These are phyloP conservation scores for Drosophila setifemur DNA, from an alignment of 1,140 invertebrate species.

Conservation along the genomic window DNA sequence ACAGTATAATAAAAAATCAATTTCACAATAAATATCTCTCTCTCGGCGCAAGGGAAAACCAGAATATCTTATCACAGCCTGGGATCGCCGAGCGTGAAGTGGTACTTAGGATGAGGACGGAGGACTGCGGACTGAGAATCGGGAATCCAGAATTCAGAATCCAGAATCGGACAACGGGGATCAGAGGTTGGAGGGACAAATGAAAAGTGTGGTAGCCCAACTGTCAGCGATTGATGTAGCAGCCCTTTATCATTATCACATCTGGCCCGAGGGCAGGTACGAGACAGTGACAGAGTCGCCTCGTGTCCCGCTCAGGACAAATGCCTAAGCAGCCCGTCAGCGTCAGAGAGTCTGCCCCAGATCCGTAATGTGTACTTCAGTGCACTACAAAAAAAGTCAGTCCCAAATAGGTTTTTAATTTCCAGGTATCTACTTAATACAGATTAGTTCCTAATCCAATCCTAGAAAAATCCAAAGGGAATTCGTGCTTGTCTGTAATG, in stretches of 20 bases:
- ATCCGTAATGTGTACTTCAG: constrained; percentile 19
- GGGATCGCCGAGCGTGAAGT: constrained; percentile 71
- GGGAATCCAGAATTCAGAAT: background rate
- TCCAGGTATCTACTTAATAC: too few relatives aligned
- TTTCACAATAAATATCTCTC: constrained; percentile 79
- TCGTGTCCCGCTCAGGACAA: constrained; percentile 65
- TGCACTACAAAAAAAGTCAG: constrained; percentile 10
- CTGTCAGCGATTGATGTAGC: constrained; percentile 82
- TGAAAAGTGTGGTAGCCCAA: constrained; percentile 81
- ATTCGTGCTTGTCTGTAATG: too few relatives aligned
- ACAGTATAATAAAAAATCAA: constrained; percentile 82
- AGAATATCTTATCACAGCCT: constrained; percentile 73
- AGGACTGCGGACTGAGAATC: constrained; percentile 10
- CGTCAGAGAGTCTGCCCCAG: constrained; percentile 68
- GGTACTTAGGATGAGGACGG: constrained; percentile 63
- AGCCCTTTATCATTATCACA: constrained; percentile 82
- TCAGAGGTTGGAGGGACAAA: constrained; percentile 31
- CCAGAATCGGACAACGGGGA: background rate
- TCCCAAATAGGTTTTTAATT: too few relatives aligned
- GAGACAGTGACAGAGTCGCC: constrained; percentile 38
- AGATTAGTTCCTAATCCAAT: too few relatives aligned
- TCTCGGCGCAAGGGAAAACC: constrained; percentile 31
- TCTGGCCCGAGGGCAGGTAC: constrained; percentile 73
- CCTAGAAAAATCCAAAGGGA: too few relatives aligned
- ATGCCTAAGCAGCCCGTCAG: constrained; percentile 78